These are phyloP conservation scores for Anguilla rostrata DNA, from an alignment of 2,113 vertebrate species.

Conservation along the genomic window DNA sequence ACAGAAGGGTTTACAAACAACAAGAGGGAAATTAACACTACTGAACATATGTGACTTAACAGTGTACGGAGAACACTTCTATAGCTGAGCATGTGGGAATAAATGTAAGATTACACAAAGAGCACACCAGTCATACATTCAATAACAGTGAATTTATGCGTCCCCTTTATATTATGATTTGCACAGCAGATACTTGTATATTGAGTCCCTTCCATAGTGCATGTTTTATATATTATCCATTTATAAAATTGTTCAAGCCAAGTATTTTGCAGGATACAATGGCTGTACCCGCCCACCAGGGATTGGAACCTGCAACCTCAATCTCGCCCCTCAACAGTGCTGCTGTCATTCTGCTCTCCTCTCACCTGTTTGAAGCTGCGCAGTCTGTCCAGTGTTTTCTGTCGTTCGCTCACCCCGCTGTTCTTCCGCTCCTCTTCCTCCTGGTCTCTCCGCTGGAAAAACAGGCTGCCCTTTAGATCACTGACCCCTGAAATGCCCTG, in stretches of 20 bases:
- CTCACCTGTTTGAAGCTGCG: slow-evolving; percentile 91
- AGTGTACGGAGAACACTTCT: not conserved
- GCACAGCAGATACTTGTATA: not conserved
- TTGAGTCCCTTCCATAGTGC: too few species aligned
- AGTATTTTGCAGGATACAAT: too few species aligned
- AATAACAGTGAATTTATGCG: not conserved
- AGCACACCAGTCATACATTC: not conserved
- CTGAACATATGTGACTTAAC: not conserved
- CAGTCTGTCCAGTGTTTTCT: slow-evolving; percentile 89
- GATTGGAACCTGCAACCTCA: too few species aligned
- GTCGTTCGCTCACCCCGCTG: slow-evolving; percentile 84
- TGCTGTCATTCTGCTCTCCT: not conserved
- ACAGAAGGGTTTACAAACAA: slow-evolving; percentile 10
- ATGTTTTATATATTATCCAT: too few species aligned
- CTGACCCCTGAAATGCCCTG: not conserved
- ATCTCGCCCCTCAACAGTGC: too few species aligned
- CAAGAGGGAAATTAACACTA: not conserved
- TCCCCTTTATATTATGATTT: not conserved
- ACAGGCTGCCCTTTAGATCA: not conserved
- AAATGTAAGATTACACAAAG: not conserved
- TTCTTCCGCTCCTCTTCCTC: slow-evolving; percentile 85
- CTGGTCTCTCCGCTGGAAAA: slow-evolving; percentile 37
- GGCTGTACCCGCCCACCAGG: too few species aligned
- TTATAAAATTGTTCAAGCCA: too few species aligned
- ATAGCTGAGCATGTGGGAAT: not conserved